A percentile compares a stretch with the other conserved stretches of the same genome.
phyloP scores from a whole-genome alignment of 2,113 vertebrate genomes.

The Xenopus tropicalis region DNA sequence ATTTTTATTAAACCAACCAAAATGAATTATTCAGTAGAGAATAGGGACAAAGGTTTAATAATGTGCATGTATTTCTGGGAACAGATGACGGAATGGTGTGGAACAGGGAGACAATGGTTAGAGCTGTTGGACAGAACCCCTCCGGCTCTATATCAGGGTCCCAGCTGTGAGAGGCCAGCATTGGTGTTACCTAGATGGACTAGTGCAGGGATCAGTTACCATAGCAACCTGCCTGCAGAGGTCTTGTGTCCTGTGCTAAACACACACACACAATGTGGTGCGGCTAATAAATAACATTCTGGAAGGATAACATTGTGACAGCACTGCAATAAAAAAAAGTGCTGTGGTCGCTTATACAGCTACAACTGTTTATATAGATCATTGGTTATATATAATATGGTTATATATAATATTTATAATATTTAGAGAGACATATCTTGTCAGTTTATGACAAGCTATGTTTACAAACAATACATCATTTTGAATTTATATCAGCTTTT shows the following conservation, averaged over 20 bases:
- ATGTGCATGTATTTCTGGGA: neutral
- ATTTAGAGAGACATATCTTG: too few species aligned
- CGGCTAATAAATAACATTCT: slow-evolving; percentile 14
- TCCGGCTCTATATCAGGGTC: neutral
- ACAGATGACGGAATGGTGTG: neutral
- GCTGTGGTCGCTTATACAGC: neutral
- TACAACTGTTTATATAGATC: neutral
- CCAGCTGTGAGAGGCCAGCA: slow-evolving; percentile 26
- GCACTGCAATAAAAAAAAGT: neutral
- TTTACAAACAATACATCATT: too few species aligned
- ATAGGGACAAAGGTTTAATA: neutral
- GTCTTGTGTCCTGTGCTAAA: slow-evolving; percentile 12
- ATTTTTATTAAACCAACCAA: too few species aligned
- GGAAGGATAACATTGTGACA: neutral
- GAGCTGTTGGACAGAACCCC: slow-evolving; percentile 8
- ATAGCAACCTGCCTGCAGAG: slow-evolving; percentile 17
- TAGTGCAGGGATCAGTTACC: slow-evolving; percentile 24
- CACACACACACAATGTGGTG: neutral
- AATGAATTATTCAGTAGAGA: too few species aligned
- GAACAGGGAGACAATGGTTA: neutral
- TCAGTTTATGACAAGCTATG: too few species aligned
- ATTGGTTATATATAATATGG: neutral
- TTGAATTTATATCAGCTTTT: too few species aligned
- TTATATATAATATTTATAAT: too few species aligned
- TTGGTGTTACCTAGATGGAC: slow-evolving; percentile 6